Evolutionary conservation across 1,140 invertebrate genomes (phyloP), one percentile per base, ranked within the genome.

Genomic region (Pentalonia nigronervosa): DNA sequence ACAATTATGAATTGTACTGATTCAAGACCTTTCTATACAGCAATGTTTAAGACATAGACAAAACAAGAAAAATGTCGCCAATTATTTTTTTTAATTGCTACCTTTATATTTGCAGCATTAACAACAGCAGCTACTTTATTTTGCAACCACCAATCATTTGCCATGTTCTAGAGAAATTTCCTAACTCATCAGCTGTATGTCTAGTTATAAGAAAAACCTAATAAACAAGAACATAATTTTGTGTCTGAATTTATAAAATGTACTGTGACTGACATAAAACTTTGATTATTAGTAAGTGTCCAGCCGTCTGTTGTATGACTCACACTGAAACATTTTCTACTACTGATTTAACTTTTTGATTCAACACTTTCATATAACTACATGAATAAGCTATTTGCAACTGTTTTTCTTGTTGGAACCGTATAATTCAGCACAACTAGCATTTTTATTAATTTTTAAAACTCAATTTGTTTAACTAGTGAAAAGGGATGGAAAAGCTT

Each of bases 361-460:
- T 17, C 21, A 84, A n/a, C 30, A 41, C 41, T 36, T 84, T 84
- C 21, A 84, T 84, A 84, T 36, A 84, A 41, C 41, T 84, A 17
- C 34, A 84, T 2, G 7, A 84, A 45, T 17, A 84, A 84, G 41
- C 83, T 34, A 34, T 84, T 67, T 67, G 94, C 94, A 41, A 94
- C 81, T n/a, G 93, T 94, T 94, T 94, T 94, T 94, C 94, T 94
- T 94, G 50, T 53, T 53, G 50, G 50, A 53, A 53, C 20, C 23
- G 50, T 53, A 53, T 53, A 94, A 60, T 86, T 91, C 25, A 94
- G 94, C 86, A 94, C 94, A 56, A 94, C n/a, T n/a, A n/a, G 67
- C 93, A 94, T 84, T 81, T 94, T 84, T 34, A 94, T 91, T 36
- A 94, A 94, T 88, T 94, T 94, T 90, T 8, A 30, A 90, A 90